Base-by-base conservation (phyloP, 2,888 invertebrate genomes). In the Sphaerolaimus hirsutus region DNA sequence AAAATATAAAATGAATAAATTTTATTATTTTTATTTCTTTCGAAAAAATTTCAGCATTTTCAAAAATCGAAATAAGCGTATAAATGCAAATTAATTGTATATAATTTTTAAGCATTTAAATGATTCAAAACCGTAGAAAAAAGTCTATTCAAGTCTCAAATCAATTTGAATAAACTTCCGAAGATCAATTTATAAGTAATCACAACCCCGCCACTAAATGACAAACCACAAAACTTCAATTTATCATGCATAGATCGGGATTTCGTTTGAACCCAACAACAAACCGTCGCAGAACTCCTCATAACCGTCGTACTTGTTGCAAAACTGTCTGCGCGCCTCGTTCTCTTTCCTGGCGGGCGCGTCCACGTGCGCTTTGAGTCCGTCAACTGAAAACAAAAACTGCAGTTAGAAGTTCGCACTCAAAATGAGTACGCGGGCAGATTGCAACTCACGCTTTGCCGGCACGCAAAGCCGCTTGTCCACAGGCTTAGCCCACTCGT, bases 401-500 rank as follows among this genome's bases (percentile, higher is more conserved):
- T 32, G 10, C 32, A 7, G 41, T 14, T 17, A 25, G 32, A 32
- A 25, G 23, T 22, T 14, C 23, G 17, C 17, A 5, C 32, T 25
- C 41, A 2, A n/a, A 2, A 4, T 45, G 24, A 38, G 21, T 10
- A 46, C 14, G 2, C 22, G 23, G n/a, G 23, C 25, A 45, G 17
- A 37, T 12, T 25, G 25, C n/a, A 1, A 58, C 61, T 58, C 55
- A 65, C 65, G 51, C 49, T 27, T 46, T 14, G 7, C n/a, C 1
- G 71, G 68, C 21, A 72, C 60, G 58, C 72, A 72, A 43, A 68
- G 54, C 46, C 62, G 58, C 24, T 63, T 61, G 48, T 68, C 65
- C 43, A 71, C 51, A 1, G 60, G 55, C 44, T 55, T 59, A 19
- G 68, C 67, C 67, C 67, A 68, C 25, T 56, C 57, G 40, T 54